Evolutionary conservation across 2,888 invertebrate species (phyloP), one percentile per base, ranked within the genome.

Genomic region (Calliphora vomitoria): DNA sequence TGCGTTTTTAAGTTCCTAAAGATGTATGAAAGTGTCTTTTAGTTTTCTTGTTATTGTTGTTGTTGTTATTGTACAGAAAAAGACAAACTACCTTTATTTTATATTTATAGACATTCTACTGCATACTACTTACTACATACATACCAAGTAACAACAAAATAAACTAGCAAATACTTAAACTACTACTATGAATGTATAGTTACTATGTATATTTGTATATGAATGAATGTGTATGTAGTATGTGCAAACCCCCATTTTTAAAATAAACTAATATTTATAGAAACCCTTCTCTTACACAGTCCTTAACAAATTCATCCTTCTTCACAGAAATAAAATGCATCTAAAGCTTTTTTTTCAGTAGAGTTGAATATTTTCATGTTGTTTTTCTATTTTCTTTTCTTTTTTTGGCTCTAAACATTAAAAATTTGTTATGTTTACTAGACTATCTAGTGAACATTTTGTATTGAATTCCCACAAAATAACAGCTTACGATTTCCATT

Each of bases 1-100:
- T 88, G 85, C 82, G 85, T 81, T 86, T 89, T 87, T 83, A 87
- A 86, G 83, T 88, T 88, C 84, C 83, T 86, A 50, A 82, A 88
- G 71, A 87, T 75, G 79, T 85, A 88, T 78, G 69, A 53, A 62
- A 50, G 31, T 76, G 10, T 60, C 11, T 31, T 53, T 75, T 18
- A 20, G 25, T 41, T 72, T 44, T 72, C 15, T 13, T 79, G 38
- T 11, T 62, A 35, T 4, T 31, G 31, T 31, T 31, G 31, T 31
- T 31, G 31, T 13, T 79, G 38, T 15, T 62, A 35, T 8, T 71
- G 8, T 31, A n/a, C 3, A 38, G 35, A 66, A 58, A 55, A 71
- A 82, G 79, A 80, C 82, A 86, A 83, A 80, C 86, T 75, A 86
- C 86, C 86, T 83, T 86, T 80, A 66, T 62, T 75, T 55, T 20